phyloP scores from a whole-genome alignment of 2,888 invertebrate genomes.

The Tribolium freemani region DNA sequence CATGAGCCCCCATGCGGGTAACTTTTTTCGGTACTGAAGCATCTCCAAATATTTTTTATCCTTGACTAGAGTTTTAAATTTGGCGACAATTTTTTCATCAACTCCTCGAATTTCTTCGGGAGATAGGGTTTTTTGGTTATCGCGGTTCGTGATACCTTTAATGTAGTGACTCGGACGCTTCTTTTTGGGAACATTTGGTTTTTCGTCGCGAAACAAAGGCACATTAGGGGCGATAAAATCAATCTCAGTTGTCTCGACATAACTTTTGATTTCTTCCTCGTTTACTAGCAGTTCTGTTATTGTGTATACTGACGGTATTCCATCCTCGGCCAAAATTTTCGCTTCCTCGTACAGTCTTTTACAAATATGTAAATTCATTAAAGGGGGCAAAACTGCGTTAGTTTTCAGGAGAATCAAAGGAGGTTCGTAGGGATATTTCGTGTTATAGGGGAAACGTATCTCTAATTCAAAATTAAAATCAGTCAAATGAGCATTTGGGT shows the following conservation, averaged over 20 bases:
- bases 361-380: constrained; percentile 77
- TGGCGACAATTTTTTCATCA: constrained; percentile 75
- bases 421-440: constrained; percentile 81
- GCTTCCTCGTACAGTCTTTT: constrained; percentile 80
- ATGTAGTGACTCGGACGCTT: constrained; percentile 75
- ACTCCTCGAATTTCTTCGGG: constrained; percentile 73
- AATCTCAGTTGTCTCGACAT: constrained; percentile 72
- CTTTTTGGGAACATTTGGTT: neutral
- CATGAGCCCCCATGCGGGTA: constrained; percentile 82
- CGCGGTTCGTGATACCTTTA: constrained; percentile 73
- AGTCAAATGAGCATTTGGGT: constrained; percentile 63
- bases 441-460: constrained; percentile 80
- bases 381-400: constrained; percentile 75
- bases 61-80: constrained; percentile 74
- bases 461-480: constrained; percentile 76
- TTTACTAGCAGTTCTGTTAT: constrained; percentile 80
- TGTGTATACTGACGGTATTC: constrained; percentile 81
- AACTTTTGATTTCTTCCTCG: constrained; percentile 76
- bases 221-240: constrained; percentile 75
- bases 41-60: constrained; percentile 77
- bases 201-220: constrained; percentile 61
- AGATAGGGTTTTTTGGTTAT: constrained; percentile 70
- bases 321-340: constrained; percentile 74
- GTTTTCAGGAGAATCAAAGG: constrained; percentile 80
- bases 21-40: constrained; percentile 73